Percentiles rank a stretch among this genome's conserved stretches.
phyloP scores from a whole-genome alignment of 2,797 vertebrate genomes.

The Notolepis coatsorum region DNA sequence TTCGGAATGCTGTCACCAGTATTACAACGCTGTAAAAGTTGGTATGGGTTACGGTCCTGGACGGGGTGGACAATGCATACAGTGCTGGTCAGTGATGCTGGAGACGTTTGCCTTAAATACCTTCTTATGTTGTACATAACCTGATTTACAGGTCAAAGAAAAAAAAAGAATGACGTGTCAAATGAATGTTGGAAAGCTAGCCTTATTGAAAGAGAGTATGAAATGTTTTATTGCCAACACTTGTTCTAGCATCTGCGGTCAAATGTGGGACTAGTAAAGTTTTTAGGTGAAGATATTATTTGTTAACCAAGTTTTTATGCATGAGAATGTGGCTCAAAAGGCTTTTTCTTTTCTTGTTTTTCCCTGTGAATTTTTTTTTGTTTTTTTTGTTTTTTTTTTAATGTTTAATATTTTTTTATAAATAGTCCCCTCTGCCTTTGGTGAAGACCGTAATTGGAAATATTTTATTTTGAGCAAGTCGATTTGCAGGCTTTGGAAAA shows the following conservation, averaged over 20 bases:
- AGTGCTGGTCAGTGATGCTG: constrained; percentile 64
- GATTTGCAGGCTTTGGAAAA: constrained; percentile 32
- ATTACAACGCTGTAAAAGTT: constrained; percentile 16
- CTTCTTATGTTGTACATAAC: constrained; percentile 13
- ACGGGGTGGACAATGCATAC: constrained; percentile 44
- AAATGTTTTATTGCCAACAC: constrained; percentile 1
- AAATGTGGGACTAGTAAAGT: constrained; percentile 15
- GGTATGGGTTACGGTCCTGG: constrained; percentile 18
- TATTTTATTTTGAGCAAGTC: constrained; percentile 17
- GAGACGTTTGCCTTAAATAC: constrained; percentile 43
- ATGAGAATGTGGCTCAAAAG: constrained; percentile 9
- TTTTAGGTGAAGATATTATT: constrained; percentile 21
- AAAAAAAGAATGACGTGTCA: constrained; percentile 11
- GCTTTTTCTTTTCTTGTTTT: constrained; percentile 1
- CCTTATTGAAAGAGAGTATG: neutral
- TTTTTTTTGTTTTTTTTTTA: constrained; percentile 2
- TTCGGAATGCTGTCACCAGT: constrained; percentile 21
- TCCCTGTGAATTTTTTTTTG: constrained; percentile 13
- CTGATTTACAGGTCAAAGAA: neutral
- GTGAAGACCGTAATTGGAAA: constrained; percentile 6
- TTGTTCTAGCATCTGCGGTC: constrained; percentile 31
- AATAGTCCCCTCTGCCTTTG: constrained; percentile 18
- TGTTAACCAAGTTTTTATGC: constrained; percentile 16
- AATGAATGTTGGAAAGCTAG: constrained; percentile 6
- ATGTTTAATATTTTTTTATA: constrained; percentile 13